phyloP scores from a whole-genome alignment of 2,113 vertebrate genomes.

The Nesoenas mayeri region DNA sequence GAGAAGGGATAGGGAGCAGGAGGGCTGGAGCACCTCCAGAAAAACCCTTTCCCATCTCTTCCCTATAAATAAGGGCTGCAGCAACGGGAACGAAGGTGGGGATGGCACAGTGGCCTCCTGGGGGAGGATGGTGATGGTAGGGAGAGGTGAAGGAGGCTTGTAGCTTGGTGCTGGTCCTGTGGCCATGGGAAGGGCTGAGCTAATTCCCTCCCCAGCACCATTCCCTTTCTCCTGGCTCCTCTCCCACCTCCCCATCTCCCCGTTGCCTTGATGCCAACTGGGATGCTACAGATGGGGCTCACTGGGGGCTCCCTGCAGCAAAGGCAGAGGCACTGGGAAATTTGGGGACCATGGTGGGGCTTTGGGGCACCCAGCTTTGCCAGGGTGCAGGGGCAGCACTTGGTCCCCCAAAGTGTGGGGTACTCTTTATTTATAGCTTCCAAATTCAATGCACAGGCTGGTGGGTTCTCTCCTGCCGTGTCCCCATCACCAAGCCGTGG shows the following conservation, averaged over 20 bases:
- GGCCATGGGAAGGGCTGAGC: background rate
- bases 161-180: background rate
- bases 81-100: background rate
- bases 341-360: rapidly evolving
- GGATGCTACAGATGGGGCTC: background rate
- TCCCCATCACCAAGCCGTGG: background rate
- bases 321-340: background rate
- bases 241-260: background rate
- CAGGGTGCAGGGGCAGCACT: background rate
- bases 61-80: constrained; percentile 32
- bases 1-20: background rate
- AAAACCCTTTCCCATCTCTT: background rate
- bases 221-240: background rate
- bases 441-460: background rate
- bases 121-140: background rate
- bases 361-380: background rate
- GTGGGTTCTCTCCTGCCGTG: background rate
- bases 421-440: constrained; percentile 16
- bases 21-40: background rate
- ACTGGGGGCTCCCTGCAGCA: rapidly evolving
- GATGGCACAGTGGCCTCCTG: rapidly evolving
- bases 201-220: background rate
- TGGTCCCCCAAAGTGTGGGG: background rate
- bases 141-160: background rate
- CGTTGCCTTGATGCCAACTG: rapidly evolving